Evolutionary conservation across 2,113 vertebrate genomes (phyloP), one percentile per base, ranked within the genome.

Genomic region (Spea bombifrons): DNA sequence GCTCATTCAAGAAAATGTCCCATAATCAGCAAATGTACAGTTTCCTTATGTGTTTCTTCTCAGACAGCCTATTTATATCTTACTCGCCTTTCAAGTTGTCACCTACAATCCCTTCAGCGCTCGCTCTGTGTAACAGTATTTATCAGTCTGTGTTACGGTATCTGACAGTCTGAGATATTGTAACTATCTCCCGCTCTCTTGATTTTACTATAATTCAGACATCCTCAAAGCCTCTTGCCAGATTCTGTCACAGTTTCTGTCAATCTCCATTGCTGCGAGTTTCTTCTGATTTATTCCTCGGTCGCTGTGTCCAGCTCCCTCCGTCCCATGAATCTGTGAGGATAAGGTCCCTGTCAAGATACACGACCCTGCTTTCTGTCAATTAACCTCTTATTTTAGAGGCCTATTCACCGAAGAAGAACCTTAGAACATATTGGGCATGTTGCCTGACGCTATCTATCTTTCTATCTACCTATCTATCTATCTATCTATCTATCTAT

Each of bases 111-210:
- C 49, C 68, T 68, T 52, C 61, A 68, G 50, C 15, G 63, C 61
- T 79, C 77, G 44, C 63, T 73, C 77, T 44, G 71, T 48, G 45
- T 66, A 50, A 45, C 77, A 47, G 64, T 49, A 73, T 80, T 80
- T 73, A 80, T 80, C 77, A 80, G 77, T 73, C 71, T 43, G 49
- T 49, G 71, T 73, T 73, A 80, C 71, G 59, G 64, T 49, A 73
- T 73, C 77, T 80, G 77, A 80, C 77, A 80, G 77, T 43, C 63
- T 67, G 70, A 80, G 77, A 80, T 80, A 80, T 66, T 46, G 69
- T 13, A 73, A 66, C 63, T 80, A 57, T 80, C 71, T 45, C 45
- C 47, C 52, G 44, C 61, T 66, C 63, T 67, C 77, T 44, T 49
- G 47, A 67, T 73, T 80, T 73, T 59, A 74, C 77, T 57, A 66